Evolutionary conservation across 2,113 vertebrate species (phyloP).

Genomic region (Oryzias melastigma): DNA sequence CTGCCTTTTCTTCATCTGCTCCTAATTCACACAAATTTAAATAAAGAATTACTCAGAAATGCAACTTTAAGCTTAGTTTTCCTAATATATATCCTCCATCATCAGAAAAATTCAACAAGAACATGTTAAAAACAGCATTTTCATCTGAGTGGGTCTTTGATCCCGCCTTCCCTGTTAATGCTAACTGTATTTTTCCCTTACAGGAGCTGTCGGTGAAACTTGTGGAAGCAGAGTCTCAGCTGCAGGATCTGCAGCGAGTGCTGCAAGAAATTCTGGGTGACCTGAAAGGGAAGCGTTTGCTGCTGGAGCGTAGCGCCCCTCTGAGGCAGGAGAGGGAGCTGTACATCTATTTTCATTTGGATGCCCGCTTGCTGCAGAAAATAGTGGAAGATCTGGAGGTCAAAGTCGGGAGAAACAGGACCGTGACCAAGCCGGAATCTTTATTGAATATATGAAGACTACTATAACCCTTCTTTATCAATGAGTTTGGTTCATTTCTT

Average conservation of each 20-base stretch:
- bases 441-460: too few relatives aligned
- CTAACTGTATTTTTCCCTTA: constrained; percentile 6
- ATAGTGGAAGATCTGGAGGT: constrained; percentile 83
- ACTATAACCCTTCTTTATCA: too few relatives aligned
- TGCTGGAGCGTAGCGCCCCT: constrained; percentile 78
- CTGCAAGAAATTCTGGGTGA: constrained; percentile 82
- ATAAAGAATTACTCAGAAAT: too few relatives aligned
- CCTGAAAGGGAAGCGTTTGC: constrained; percentile 80
- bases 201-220: constrained; percentile 84
- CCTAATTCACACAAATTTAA: too few relatives aligned
- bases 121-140: too few relatives aligned
- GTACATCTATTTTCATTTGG: constrained; percentile 86
- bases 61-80: too few relatives aligned
- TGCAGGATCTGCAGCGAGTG: constrained; percentile 78
- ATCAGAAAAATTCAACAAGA: too few relatives aligned
- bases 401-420: constrained; percentile 52
- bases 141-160: too few relatives aligned
- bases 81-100: too few relatives aligned
- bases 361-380: constrained; percentile 79
- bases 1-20: too few relatives aligned
- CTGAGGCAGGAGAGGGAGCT: constrained; percentile 85
- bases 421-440: constrained; percentile 4
- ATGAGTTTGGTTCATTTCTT: too few relatives aligned
- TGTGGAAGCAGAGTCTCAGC: constrained; percentile 75
- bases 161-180: too few relatives aligned